A percentile compares a stretch with the other conserved stretches of the same genome.
Conservation (phyloP, 2,797 vertebrate species). For the Chromobotia macracanthus region DNA sequence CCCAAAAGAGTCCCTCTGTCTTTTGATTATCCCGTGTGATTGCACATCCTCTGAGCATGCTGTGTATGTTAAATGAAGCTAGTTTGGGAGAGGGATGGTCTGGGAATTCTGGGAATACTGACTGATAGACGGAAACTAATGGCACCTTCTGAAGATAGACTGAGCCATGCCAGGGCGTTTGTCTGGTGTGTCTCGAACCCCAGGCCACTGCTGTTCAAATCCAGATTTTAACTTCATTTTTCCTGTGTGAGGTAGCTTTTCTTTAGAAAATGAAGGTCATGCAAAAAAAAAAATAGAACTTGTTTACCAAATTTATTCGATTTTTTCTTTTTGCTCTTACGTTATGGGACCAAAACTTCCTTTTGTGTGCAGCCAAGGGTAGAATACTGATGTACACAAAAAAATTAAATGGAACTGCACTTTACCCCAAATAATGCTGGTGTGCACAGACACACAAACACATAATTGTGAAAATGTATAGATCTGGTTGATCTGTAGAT, state of each 20-base stretch:
- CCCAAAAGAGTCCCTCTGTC: slow-evolving; percentile 64
- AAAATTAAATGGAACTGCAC: slow-evolving; percentile 71
- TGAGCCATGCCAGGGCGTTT: slow-evolving; percentile 73
- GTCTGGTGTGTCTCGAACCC: slow-evolving; percentile 67
- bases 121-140: slow-evolving; percentile 71
- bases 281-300: slow-evolving; percentile 71
- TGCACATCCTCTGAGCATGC: slow-evolving; percentile 73
- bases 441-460: slow-evolving; percentile 77
- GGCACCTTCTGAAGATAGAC: slow-evolving; percentile 81
- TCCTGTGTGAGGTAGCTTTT: slow-evolving; percentile 78
- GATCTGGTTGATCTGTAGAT: slow-evolving; percentile 84
- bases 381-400: slow-evolving; percentile 65
- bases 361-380: slow-evolving; percentile 67
- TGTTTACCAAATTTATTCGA: slow-evolving; percentile 67
- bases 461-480: slow-evolving; percentile 80
- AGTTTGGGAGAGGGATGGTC: slow-evolving; percentile 70
- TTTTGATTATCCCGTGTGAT: slow-evolving; percentile 62
- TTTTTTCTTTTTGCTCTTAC: slow-evolving; percentile 58
- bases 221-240: slow-evolving; percentile 73
- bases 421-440: slow-evolving; percentile 74
- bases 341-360: slow-evolving; percentile 66
- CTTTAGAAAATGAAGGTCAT: slow-evolving; percentile 68
- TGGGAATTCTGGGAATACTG: slow-evolving; percentile 58
- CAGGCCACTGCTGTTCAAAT: slow-evolving; percentile 67
- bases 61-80: slow-evolving; percentile 79